phyloP scores from a whole-genome alignment of 2,113 vertebrate species.

The Pteropus alecto region DNA sequence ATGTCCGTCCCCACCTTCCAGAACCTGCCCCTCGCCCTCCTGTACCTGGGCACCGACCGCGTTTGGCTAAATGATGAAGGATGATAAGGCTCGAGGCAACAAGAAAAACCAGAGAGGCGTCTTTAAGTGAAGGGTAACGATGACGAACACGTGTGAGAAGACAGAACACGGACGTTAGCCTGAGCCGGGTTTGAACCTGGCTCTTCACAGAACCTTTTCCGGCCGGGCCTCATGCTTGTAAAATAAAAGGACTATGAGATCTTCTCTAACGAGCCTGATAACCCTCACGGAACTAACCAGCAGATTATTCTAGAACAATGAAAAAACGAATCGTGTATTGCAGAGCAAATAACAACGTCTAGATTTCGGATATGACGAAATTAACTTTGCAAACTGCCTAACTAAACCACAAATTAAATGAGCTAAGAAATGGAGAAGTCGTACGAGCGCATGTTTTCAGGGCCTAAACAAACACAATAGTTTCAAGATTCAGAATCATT shows the following conservation, averaged over 20 bases:
- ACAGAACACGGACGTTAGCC: fast-evolving
- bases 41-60: fast-evolving
- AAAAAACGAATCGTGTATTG: conserved; percentile 17
- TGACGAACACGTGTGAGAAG: background rate
- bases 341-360: conserved; percentile 18
- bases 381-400: conserved; percentile 51
- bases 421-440: conserved; percentile 67
- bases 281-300: background rate
- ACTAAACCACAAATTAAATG: conserved; percentile 65
- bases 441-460: background rate
- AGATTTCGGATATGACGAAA: conserved; percentile 52
- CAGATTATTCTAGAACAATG: background rate
- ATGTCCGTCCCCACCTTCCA: background rate
- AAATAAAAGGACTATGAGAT: background rate
- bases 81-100: background rate
- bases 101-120: background rate
- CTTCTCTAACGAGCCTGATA: background rate
- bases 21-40: background rate
- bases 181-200: background rate
- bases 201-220: background rate
- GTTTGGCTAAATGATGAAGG: background rate
- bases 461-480: conserved; percentile 24
- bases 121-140: background rate
- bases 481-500: conserved; percentile 51
- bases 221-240: background rate